Evolutionary conservation across 2,797 vertebrate species (phyloP), one percentile per base, ranked within the genome.

Genomic region (Anguilla obscura): DNA sequence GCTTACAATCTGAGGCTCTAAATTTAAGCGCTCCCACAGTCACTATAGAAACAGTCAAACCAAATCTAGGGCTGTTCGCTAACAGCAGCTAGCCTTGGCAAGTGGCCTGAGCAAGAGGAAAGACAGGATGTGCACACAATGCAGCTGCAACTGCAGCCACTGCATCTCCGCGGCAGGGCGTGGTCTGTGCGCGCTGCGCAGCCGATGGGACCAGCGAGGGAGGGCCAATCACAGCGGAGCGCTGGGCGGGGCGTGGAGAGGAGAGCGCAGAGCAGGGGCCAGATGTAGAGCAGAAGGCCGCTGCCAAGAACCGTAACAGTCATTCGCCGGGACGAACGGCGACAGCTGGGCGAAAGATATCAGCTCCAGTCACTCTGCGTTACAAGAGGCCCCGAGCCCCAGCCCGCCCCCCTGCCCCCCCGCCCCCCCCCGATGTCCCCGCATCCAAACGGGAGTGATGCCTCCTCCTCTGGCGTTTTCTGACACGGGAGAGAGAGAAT

Each of bases 241-340:
- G 1, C 24, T 14, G 45, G 27, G 40, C n/a, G n/a, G 27, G 63
- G 82, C 18, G 10, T 24, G 16, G 36, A 40, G 86, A 84, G 86
- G 52, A 45, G 86, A 74, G 69, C 18, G 69, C 63, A 18, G 18
- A 86, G 89, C 88, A 85, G 90, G 36, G 87, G 89, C 90, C 88
- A 91, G 90, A 92, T 92, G 91, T 92, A 89, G 90, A 91, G 91
- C 93, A 94, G 92, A 93, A 92, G 90, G 91, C 80, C 87, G 90
- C 91, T 91, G 92, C 91, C 92, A 91, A 91, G 90, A 87, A 89
- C 87, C 60, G 88, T 60, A 88, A 92, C 88, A 89, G 91, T 16
- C 8, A 27, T 40, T 45, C 30, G 12, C 83, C 24, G 48, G 63
- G 56, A 66, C 52, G 50, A 63, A 69, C 7, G 16, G 52, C 45